Conservation (phyloP, 2,888 invertebrate genomes). For the Auanema sp. region DNA sequence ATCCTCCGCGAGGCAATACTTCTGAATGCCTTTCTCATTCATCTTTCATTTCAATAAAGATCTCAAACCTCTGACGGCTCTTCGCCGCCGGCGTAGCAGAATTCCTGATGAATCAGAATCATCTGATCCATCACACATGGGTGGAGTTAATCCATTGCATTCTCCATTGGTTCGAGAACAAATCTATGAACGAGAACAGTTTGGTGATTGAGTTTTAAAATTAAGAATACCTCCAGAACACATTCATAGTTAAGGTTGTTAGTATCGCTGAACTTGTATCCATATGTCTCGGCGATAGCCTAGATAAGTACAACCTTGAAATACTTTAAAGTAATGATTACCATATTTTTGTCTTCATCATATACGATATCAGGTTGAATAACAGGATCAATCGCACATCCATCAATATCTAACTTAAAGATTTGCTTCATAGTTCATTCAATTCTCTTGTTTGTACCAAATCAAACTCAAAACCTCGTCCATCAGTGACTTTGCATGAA, state of each 20-base stretch:
- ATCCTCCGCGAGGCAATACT: slow-evolving; percentile 6
- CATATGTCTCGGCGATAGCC: slow-evolving; percentile 58
- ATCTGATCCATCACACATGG: slow-evolving; percentile 38
- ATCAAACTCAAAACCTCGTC: slow-evolving; percentile 54
- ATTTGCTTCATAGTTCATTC: background rate
- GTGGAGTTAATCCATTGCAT: slow-evolving; percentile 56
- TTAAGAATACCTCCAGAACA: slow-evolving; percentile 56
- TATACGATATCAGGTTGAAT: slow-evolving; percentile 59
- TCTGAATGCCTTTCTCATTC: slow-evolving; percentile 3
- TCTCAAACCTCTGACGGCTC: slow-evolving; percentile 12
- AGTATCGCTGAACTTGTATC: slow-evolving; percentile 62
- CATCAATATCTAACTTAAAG: slow-evolving; percentile 54
- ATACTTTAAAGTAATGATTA: background rate
- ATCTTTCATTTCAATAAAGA: slow-evolving; percentile 1
- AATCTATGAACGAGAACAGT: slow-evolving; percentile 7
- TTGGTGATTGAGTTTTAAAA: slow-evolving; percentile 16
- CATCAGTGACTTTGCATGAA: slow-evolving; percentile 60
- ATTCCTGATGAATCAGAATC: no score
- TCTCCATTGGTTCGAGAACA: slow-evolving; percentile 34
- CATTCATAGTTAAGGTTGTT: slow-evolving; percentile 60
- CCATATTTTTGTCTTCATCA: slow-evolving; percentile 34
- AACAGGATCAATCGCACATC: slow-evolving; percentile 59
- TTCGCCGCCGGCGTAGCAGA: slow-evolving; percentile 1
- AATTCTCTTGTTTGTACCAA: no score
- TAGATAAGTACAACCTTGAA: slow-evolving; percentile 1